A percentile compares a stretch with the other conserved stretches of the same genome.
Conservation (phyloP, 2,797 vertebrate genomes). For the Mormyrus proboscirostris region DNA sequence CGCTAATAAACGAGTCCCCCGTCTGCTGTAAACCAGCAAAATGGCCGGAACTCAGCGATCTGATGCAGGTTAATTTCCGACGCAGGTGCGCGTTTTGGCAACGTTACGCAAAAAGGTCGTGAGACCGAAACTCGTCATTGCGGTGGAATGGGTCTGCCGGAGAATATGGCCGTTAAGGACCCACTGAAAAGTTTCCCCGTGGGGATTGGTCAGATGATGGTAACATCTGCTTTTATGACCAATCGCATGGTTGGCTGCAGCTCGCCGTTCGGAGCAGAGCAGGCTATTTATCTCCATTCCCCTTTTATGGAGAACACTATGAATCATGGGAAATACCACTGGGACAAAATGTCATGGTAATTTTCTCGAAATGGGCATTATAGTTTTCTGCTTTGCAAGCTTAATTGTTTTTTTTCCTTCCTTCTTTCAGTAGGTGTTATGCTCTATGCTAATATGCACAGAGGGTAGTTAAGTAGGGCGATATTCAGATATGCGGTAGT, state of each 20-base stretch:
- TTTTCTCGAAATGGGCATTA: slow-evolving; percentile 34
- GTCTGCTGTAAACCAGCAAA: neutral
- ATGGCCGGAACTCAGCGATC: neutral
- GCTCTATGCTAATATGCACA: neutral
- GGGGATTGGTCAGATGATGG: slow-evolving; percentile 43
- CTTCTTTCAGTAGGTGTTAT: neutral
- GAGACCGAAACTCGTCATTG: neutral
- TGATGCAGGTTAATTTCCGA: neutral
- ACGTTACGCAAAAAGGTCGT: neutral
- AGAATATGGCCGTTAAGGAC: slow-evolving; percentile 19
- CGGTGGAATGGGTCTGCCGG: slow-evolving; percentile 13
- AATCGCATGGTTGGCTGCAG: slow-evolving; percentile 54
- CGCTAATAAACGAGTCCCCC: neutral
- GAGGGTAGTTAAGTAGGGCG: neutral
- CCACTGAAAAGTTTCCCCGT: slow-evolving; percentile 33
- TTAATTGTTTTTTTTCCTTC: neutral
- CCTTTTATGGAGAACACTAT: slow-evolving; percentile 41
- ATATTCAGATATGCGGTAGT: neutral
- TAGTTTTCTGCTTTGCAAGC: slow-evolving; percentile 19
- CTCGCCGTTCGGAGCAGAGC: slow-evolving; percentile 50
- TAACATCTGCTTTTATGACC: slow-evolving; percentile 60
- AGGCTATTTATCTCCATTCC: slow-evolving; percentile 54
- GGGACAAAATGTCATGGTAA: slow-evolving; percentile 42
- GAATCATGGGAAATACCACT: slow-evolving; percentile 39
- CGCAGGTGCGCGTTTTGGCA: neutral